phyloP scores from a whole-genome alignment of 2,888 invertebrate genomes.

The Orthosia cruda region DNA sequence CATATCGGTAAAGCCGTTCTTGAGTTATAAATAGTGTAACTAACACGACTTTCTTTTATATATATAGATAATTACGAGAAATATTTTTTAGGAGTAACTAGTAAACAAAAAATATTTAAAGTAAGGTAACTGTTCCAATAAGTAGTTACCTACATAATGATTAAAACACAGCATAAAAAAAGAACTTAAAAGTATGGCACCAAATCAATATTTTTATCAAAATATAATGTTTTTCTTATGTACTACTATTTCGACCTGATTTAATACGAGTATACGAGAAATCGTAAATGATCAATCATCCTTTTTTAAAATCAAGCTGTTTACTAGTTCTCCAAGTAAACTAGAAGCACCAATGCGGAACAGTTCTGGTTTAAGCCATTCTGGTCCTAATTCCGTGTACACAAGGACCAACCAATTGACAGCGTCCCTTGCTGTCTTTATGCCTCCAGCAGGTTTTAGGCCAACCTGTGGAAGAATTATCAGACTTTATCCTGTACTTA shows the following conservation, averaged over 20 bases:
- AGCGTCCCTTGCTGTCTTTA: constrained; percentile 96
- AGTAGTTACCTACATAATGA: neutral
- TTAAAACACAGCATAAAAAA: neutral
- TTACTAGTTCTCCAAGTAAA: constrained; percentile 95
- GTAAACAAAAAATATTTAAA: neutral
- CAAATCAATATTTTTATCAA: neutral
- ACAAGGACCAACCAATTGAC: constrained; percentile 97
- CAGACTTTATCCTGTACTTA: neutral
- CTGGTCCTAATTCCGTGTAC: constrained; percentile 95
- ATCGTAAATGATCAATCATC: neutral
- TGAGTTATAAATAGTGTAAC: too few species aligned
- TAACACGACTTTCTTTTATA: too few species aligned
- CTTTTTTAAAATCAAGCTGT: neutral
- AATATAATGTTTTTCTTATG: neutral
- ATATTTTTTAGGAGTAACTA: neutral
- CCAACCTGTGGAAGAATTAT: constrained; percentile 94
- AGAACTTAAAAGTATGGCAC: constrained; percentile 34
- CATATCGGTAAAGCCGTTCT: too few species aligned
- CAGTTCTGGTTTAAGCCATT: constrained; percentile 95
- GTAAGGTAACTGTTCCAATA: neutral
- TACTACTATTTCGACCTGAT: neutral
- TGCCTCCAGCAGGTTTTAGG: constrained; percentile 99
- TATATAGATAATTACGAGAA: too few species aligned
- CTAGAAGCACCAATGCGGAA: constrained; percentile 99
- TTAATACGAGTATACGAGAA: neutral